phyloP scores from a whole-genome alignment of 2,113 vertebrate species.

The Myrmecobius fasciatus region DNA sequence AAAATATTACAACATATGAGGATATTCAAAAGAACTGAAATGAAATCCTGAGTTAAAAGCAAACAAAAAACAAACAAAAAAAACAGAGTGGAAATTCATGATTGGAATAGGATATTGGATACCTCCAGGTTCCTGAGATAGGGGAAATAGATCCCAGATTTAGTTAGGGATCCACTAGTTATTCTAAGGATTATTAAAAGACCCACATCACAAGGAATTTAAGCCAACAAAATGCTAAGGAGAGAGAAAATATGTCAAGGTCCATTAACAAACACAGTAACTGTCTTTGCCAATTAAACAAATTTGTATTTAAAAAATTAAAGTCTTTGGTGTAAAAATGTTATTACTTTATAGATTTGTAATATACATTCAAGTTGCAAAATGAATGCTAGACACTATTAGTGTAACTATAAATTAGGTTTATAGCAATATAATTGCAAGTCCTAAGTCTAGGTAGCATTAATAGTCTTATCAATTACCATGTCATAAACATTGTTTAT shows the following conservation, averaged over 20 bases:
- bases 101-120: background rate
- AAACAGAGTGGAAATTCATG: background rate
- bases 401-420: constrained; percentile 67
- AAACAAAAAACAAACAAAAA: background rate
- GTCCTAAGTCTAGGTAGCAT: constrained; percentile 58
- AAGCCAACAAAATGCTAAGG: background rate
- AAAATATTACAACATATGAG: background rate
- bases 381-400: constrained; percentile 54
- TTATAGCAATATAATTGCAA: constrained; percentile 67
- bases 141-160: background rate
- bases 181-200: background rate
- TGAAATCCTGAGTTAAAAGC: background rate
- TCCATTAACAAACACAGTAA: background rate
- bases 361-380: constrained; percentile 50
- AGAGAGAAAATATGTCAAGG: background rate
- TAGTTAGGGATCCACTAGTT: background rate
- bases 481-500: constrained; percentile 74
- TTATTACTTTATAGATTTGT: constrained; percentile 50
- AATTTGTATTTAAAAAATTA: constrained; percentile 53
- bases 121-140: background rate
- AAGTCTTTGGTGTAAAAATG: constrained; percentile 39
- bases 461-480: constrained; percentile 77
- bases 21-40: background rate
- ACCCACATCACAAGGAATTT: background rate
- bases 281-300: constrained; percentile 21